Conservation (phyloP, 1,140 invertebrate genomes). For the Drosophila nannoptera region DNA sequence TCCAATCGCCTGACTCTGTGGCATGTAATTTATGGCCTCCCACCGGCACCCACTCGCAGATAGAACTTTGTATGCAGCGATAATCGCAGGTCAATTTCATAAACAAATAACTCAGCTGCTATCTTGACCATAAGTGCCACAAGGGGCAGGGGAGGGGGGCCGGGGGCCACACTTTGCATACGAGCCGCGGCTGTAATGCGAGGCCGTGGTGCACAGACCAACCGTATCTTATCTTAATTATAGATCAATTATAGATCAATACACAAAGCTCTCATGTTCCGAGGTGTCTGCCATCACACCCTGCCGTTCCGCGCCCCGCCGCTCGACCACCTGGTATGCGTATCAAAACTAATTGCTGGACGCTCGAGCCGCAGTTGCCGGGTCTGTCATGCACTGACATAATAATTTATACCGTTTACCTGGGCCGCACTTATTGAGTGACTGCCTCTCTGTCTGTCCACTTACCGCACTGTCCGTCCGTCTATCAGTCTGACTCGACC, state of each 20-base stretch:
- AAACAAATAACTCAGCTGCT: conserved; percentile 68
- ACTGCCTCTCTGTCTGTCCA: too few relatives aligned
- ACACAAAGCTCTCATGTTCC: conserved; percentile 32
- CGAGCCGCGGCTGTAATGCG: conserved; percentile 51
- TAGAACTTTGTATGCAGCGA: conserved; percentile 53
- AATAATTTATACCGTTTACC: conserved; percentile 68
- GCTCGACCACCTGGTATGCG: conserved; percentile 29
- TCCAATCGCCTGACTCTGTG: conserved; percentile 2
- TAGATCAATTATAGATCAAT: too few relatives aligned
- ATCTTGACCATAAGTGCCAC: conserved; percentile 58
- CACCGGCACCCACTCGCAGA: conserved; percentile 20
- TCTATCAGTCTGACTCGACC: too few relatives aligned
- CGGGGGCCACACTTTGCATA: conserved; percentile 13
- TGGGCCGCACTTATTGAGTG: conserved; percentile 34
- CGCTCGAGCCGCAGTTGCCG: conserved; percentile 12
- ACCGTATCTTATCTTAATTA: conserved; percentile 68
- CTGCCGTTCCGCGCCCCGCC: too few relatives aligned
- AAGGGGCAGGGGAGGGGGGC: too few relatives aligned
- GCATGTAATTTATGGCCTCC: conserved; percentile 63
- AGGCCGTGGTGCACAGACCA: conserved; percentile 49
- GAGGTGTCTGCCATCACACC: conserved; percentile 9
- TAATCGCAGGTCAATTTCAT: conserved; percentile 74
- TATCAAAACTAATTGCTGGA: conserved; percentile 64
- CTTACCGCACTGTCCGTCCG: too few relatives aligned
- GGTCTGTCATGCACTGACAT: conserved; percentile 56